Base-by-base conservation (phyloP, 1,140 invertebrate species). In the Cyclina sinensis region DNA sequence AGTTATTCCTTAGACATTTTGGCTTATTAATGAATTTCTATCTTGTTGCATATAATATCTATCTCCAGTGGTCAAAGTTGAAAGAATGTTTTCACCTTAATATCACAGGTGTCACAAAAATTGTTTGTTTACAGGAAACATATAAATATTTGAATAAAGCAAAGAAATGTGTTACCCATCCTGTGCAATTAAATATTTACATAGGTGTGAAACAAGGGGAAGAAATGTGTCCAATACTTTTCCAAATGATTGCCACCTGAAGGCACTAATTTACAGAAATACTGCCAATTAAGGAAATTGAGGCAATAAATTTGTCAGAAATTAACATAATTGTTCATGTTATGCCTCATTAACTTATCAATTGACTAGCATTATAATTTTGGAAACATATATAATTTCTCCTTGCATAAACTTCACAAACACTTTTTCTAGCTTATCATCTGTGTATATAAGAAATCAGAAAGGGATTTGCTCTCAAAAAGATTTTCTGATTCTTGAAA, bases 311-410 rank as follows among this genome's bases (percentile, higher is more conserved):
- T 70, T 18, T 37, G 35, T 37, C 32, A 70, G 35, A 18, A 70
- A 70, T 70, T 70, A 70, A 18, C 5, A 37, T 37, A 70, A 70
- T 70, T 35, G 12, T 70, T 37, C 11, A 70, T 70, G 46, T 32
- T 16, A 76, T 76, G 73, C 39, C 46, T 76, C 73, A 76, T 76
- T 76, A 76, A 76, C 30, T 76, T 76, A 51, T 76, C 48, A 76
- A 76, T 76, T 76, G 46, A 30, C 21, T n/a, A n/a, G n/a, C 43
- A 27, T 3, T 51, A 27, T 59, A 27, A 7, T 35, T 70, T 35
- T 37, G 32, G 0, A 37, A 37, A 62, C n/a, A 70, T 70, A 70
- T 70, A 70, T 70, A 37, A 62, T 1, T 4, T 62, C 5, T 62
- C n/a, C 21, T 27, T 24, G n/a, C 24, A 62, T n/a, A 24, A 7